Evolutionary conservation across 2,888 invertebrate genomes (phyloP).

Genomic region (Sylvicola fuscatus): DNA sequence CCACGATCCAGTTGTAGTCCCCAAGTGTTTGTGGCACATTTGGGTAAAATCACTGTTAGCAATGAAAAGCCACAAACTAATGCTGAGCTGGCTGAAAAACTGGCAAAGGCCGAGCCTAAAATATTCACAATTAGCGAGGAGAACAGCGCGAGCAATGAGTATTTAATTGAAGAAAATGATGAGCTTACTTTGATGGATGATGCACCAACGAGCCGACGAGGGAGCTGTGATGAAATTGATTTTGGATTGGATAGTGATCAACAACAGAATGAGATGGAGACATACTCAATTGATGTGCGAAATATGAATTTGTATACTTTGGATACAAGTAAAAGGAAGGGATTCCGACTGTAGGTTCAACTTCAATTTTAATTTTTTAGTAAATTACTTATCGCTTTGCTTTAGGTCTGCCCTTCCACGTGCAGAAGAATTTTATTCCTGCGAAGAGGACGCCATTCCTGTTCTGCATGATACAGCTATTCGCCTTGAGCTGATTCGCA

Average conservation of each 20-base stretch:
- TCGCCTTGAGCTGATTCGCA: conserved; percentile 40
- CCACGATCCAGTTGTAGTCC: conserved; percentile 57
- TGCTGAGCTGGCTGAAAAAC: conserved; percentile 5
- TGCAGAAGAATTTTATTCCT: conserved; percentile 53
- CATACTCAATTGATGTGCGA: conserved; percentile 48
- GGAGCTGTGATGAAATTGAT: conserved; percentile 3
- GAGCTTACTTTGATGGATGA: conserved; percentile 1
- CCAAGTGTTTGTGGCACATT: conserved; percentile 76
- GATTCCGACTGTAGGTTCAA: conserved; percentile 13
- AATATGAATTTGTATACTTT: conserved; percentile 78
- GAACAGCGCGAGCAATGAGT: conserved; percentile 2
- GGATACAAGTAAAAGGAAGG: conserved; percentile 32
- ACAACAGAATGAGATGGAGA: conserved; percentile 10
- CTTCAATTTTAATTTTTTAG: conserved; percentile 2
- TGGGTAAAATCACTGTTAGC: conserved; percentile 61
- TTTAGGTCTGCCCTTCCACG: conserved; percentile 21
- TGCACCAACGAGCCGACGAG: conserved; percentile 1
- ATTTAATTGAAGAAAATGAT: conserved; percentile 4
- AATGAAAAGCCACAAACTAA: conserved; percentile 12
- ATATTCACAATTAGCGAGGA: conserved; percentile 10
- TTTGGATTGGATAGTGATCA: conserved; percentile 2
- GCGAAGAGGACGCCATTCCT: conserved; percentile 53
- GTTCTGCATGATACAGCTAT: conserved; percentile 79
- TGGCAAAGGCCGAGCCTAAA: conserved; percentile 4
- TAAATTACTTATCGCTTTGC: neutral